Percentiles rank a stretch among this genome's conserved stretches.
These are phyloP conservation scores for Drosophila neotestacea DNA, from an alignment of 2,888 invertebrate genomes.

Conservation along the genomic window DNA sequence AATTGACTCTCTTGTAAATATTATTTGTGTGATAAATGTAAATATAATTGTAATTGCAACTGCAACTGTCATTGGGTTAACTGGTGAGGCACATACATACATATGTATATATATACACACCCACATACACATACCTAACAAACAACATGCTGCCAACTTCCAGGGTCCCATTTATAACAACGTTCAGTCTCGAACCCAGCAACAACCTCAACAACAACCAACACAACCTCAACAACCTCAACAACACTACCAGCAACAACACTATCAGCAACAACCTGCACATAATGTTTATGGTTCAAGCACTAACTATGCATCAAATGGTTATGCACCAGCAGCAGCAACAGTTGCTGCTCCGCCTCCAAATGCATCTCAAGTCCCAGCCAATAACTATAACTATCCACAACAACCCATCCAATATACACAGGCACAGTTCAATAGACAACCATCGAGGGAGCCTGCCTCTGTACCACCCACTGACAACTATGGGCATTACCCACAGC, in stretches of 20 bases:
- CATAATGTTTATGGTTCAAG: slow-evolving; percentile 65
- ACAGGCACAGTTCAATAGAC: slow-evolving; percentile 77
- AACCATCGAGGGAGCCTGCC: slow-evolving; percentile 71
- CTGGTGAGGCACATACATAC: slow-evolving; percentile 47
- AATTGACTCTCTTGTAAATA: slow-evolving; percentile 43
- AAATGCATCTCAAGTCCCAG: slow-evolving; percentile 53
- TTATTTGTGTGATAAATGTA: slow-evolving; percentile 48
- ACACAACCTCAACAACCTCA: slow-evolving; percentile 33
- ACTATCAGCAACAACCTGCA: slow-evolving; percentile 54
- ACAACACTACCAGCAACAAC: slow-evolving; percentile 32
- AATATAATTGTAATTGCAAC: slow-evolving; percentile 51
- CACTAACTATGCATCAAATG: slow-evolving; percentile 56
- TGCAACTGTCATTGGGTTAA: slow-evolving; percentile 57
- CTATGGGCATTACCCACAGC: slow-evolving; percentile 37
- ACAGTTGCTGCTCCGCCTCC: slow-evolving; percentile 48
- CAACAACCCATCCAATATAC: slow-evolving; percentile 78
- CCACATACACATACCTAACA: slow-evolving; percentile 28
- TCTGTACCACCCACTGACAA: slow-evolving; percentile 33
- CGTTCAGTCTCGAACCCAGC: slow-evolving; percentile 66
- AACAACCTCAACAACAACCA: slow-evolving; percentile 34
- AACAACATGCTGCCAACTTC: slow-evolving; percentile 64
- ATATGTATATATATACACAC: slow-evolving; percentile 15
- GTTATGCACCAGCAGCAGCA: slow-evolving; percentile 43
- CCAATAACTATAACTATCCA: slow-evolving; percentile 65
- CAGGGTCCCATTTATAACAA: slow-evolving; percentile 82